Evolutionary conservation across 2,888 invertebrate species (phyloP).

Genomic region (Zhuqinia jingwanae): DNA sequence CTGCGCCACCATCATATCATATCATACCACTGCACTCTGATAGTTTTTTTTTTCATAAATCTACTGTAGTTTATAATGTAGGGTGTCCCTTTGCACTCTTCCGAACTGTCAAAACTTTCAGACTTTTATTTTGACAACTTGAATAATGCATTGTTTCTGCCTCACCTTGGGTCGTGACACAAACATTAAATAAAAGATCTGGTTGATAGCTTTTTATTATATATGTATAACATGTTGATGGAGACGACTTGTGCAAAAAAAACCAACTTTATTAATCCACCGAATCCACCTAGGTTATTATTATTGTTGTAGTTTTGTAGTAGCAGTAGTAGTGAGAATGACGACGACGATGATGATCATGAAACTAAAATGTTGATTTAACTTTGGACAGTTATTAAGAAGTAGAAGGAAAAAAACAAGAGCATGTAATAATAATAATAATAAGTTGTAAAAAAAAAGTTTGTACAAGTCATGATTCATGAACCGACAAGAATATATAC

Average conservation of each 20-base stretch:
- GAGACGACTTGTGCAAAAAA: too few species aligned
- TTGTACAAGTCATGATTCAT: background rate
- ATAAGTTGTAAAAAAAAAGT: too few species aligned
- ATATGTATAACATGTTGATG: too few species aligned
- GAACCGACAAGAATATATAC: too few species aligned
- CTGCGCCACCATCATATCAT: too few species aligned
- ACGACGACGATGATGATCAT: too few species aligned
- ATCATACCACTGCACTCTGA: slow-evolving; percentile 6
- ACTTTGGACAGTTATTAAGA: slow-evolving; percentile 36
- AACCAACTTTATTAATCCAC: background rate
- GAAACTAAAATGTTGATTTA: slow-evolving; percentile 9
- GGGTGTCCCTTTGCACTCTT: slow-evolving; percentile 24
- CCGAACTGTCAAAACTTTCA: slow-evolving; percentile 57
- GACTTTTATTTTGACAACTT: slow-evolving; percentile 44
- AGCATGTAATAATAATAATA: background rate
- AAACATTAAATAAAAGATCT: slow-evolving; percentile 43
- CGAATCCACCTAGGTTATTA: too few species aligned
- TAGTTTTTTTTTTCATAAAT: slow-evolving; percentile 39
- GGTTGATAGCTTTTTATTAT: slow-evolving; percentile 3
- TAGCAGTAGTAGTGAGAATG: too few species aligned
- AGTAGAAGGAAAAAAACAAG: background rate
- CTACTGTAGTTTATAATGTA: background rate
- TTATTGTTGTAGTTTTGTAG: too few species aligned
- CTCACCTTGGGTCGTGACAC: slow-evolving; percentile 44
- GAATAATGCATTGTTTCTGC: slow-evolving; percentile 43